A percentile compares a stretch with the other conserved stretches of the same genome.
These are phyloP conservation scores for Platalea minor DNA, from an alignment of 2,797 vertebrate species.

Conservation along the genomic window DNA sequence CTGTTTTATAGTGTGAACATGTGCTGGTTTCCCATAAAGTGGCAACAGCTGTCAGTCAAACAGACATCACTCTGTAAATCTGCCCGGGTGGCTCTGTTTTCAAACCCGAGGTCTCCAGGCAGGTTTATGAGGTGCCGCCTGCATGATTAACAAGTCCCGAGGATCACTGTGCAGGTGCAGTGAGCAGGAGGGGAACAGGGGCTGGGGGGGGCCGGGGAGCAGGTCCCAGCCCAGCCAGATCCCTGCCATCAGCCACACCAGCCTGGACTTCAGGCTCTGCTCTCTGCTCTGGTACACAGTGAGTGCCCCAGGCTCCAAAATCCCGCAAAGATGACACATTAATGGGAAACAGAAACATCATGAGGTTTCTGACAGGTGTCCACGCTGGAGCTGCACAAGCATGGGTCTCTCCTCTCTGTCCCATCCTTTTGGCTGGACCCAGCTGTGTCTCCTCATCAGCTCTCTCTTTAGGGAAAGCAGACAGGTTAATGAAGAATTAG, in stretches of 20 bases:
- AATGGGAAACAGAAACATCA: not conserved
- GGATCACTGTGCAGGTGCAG: not conserved
- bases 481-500: not conserved
- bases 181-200: not conserved
- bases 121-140: constrained; percentile 65
- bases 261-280: not conserved
- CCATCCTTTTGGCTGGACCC: not conserved
- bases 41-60: constrained; percentile 36
- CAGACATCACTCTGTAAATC: constrained; percentile 63
- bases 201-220: not conserved
- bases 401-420: not conserved
- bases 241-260: not conserved
- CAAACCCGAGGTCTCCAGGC: not conserved
- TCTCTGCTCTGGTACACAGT: not conserved
- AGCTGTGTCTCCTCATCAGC: not conserved
- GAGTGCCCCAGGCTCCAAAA: not conserved
- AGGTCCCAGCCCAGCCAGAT: not conserved
- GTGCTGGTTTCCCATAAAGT: constrained; percentile 7
- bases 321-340: not conserved
- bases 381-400: not conserved
- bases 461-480: not conserved
- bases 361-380: not conserved
- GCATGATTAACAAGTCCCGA: constrained; percentile 8
- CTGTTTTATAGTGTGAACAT: not conserved
- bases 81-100: not conserved